Base-by-base conservation (phyloP, 2,113 vertebrate species). In the Leucoraja erinaceus region DNA sequence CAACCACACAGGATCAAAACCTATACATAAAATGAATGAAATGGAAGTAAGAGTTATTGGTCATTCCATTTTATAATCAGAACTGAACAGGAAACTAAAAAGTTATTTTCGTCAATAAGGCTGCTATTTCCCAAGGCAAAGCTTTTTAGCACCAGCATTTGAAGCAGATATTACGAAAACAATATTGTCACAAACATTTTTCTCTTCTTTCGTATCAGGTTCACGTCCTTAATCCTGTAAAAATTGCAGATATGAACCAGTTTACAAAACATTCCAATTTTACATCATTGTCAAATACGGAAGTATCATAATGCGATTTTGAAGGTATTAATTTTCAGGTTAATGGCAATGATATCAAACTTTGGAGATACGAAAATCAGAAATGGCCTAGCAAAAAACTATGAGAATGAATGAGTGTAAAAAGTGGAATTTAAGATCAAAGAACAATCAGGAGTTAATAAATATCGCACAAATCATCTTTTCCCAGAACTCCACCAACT, bases 401-500 rank as follows among this genome's bases (percentile, higher is more conserved):
- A 72, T 72, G n/a, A 31, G 59, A 28, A 92, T 63, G 54, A 92
- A 92, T 61, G 74, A 61, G 14, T 61, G 47, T 20, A 61, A 56
- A 93, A 78, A 78, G 74, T 78, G 68, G 54, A 75, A 63, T 18
- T 33, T 93, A 33, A 28, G 22, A 78, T 76, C n/a, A 61, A 78
- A 93, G 31, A 61, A 77, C 31, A 61, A 33, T 28, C 75, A 77
- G n/a, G 11, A 56, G 20, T 20, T 25, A 31, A 66, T 78, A 61
- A 78, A 61, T 18, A n/a, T 12, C 33, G 75, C 61, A 75, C 10
- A 77, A n/a, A 63, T 93, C 93, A 98, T 94, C 97, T 97, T 93
- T 95, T 97, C 70, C 95, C 95, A 1, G 96, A 90, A 1, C 38
- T 94, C 90, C 90, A 91, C 98, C 98, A 99, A 28, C 95, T 84